A percentile compares a stretch with the other conserved stretches of the same genome.
Conservation (phyloP, 2,113 vertebrate genomes). For the Gopherus evgoodei region DNA sequence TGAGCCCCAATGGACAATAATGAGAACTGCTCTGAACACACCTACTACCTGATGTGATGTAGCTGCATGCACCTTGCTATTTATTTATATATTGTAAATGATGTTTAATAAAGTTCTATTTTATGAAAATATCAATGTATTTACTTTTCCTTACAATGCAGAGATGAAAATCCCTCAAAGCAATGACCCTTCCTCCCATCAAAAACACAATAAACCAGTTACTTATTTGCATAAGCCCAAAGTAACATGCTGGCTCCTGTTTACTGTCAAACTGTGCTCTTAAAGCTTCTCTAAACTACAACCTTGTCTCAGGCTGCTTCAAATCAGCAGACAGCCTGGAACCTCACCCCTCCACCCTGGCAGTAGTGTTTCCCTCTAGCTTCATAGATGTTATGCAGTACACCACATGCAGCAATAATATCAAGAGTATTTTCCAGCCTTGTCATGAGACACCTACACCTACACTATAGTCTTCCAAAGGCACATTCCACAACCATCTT, state of each 20-base stretch:
- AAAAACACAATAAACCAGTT: not conserved
- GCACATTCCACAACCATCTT: not conserved
- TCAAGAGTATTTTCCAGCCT: not conserved
- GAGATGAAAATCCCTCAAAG: not conserved
- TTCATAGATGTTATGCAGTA: not conserved
- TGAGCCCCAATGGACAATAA: constrained; percentile 20
- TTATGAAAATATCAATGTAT: not conserved
- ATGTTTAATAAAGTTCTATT: not conserved
- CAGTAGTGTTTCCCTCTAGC: not conserved
- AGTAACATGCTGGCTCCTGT: not conserved
- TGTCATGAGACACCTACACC: not conserved
- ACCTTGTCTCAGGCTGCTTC: not conserved
- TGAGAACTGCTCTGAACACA: constrained; percentile 43
- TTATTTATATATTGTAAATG: too few relatives aligned
- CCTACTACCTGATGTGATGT: not conserved
- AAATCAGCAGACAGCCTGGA: not conserved
- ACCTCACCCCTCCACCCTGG: not conserved
- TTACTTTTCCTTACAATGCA: not conserved
- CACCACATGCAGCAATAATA: not conserved
- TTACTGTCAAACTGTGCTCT: not conserved
- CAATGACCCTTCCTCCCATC: not conserved
- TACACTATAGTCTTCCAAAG: not conserved
- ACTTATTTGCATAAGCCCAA: not conserved
- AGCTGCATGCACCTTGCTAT: not conserved
- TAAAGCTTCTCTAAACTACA: not conserved